Evolutionary conservation across 2,888 invertebrate species (phyloP), one percentile per base, ranked within the genome.

Genomic region (Drosophila melanosoma): DNA sequence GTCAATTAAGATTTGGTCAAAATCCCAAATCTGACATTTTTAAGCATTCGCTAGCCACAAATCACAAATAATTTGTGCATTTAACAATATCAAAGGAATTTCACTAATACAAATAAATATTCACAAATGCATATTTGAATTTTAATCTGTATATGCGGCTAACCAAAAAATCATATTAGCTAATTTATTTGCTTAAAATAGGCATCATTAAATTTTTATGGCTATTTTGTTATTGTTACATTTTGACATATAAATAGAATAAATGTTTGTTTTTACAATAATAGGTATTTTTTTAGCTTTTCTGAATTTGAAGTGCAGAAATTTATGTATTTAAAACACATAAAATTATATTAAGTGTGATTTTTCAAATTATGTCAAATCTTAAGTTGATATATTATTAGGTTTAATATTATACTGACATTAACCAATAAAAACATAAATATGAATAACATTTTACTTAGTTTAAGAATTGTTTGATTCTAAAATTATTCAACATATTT

Each of bases 121-220:
- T 35, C 35, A 20, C 49, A 49, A 32, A 71, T 40, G 40, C 12
- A 38, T 64, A 65, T 49, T 32, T 68, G 63, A 49, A 87, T 81
- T 73, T 76, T 76, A 71, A 87, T 81, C 73, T 83, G 56, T 59
- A 49, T 76, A 62, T 89, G 89, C 66, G 89, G 89, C 60, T 65
- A 75, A 76, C 84, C 82, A 42, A 73, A 74, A 83, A 79, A 87
- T 84, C 66, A 84, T 84, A 76, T 81, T 54, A 68, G 85, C 79
- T 79, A 87, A 89, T 83, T 89, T 84, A 72, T 83, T 60, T 70
- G 62, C 61, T 23, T 52, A 57, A 49, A 15, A 38, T 12, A 58
- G 54, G 12, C n/a, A 12, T 40, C 48, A 52, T 69, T 57, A 76
- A 76, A 76, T 72, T 61, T 66, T 69, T 76, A 86, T 82, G 73